Evolutionary conservation across 1,140 invertebrate genomes (phyloP), one percentile per base, ranked within the genome.

Genomic region (Drosophila ironensis): DNA sequence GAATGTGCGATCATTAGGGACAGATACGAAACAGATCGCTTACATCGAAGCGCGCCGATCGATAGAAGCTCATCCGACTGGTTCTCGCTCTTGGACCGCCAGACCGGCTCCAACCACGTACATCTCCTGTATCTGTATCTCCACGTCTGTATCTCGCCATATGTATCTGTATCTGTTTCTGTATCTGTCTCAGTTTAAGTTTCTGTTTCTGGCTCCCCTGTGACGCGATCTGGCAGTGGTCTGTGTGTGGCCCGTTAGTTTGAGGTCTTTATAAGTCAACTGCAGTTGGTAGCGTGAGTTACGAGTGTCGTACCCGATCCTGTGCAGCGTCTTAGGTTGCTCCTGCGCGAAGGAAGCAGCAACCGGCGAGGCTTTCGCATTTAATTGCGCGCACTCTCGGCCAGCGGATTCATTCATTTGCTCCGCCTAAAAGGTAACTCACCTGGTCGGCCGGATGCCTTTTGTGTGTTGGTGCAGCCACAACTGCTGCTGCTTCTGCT

Each of bases 221-320:
- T 52, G 73, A 61, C 42, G 61, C 42, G 24, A 17, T 33, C 52
- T 12, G 9, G 28, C 28, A 47, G 35, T 24, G 19, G 38, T 53
- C 48, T 77, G 78, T 71, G 78, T 82, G 78, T 82, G 78, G 78
- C 80, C 78, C 80, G 78, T 84, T 82, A 82, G 73, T 63, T 82
- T 82, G 78, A 82, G 78, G 78, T 82, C 78, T 82, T 82, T 78
- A 82, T 84, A 82, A 74, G 73, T 67, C 78, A 84, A 84, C 78
- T 45, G 38, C 38, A 42, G 30, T 53, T 47, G 38, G 11, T 30
- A 25, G 57, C 12, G 11, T 46, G 64, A 71, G 46, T 52, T 70
- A 40, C 46, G 72, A 41, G 46, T 35, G 20, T 20, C 46, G 33
- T 2, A 35, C 12, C 30, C n/a, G 17, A 35, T 46, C 40, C 19